phyloP scores from a whole-genome alignment of 2,888 invertebrate species.

The Hylaea fasciaria region DNA sequence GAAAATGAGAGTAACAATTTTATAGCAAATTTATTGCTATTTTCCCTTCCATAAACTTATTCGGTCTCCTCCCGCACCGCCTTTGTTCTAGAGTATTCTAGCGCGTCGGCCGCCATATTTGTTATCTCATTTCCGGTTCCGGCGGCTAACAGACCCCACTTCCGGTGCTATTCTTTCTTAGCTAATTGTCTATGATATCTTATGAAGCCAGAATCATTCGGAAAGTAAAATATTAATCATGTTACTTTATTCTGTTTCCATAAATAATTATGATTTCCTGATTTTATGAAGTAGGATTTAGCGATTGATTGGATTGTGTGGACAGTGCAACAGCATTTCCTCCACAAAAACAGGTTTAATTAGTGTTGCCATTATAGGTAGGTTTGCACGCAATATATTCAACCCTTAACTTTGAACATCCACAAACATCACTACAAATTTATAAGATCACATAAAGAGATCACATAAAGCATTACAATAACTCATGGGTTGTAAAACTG shows the following conservation, averaged over 20 bases:
- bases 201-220: not conserved
- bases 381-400: too few species aligned
- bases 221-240: not conserved
- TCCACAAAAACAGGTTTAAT: too few species aligned
- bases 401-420: too few species aligned
- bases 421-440: too few species aligned
- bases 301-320: too few species aligned
- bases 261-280: not conserved
- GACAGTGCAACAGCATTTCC: too few species aligned
- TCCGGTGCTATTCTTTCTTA: conserved; percentile 51
- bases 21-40: not conserved
- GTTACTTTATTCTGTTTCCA: not conserved
- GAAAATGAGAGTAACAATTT: not conserved
- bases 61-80: not conserved
- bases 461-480: too few species aligned
- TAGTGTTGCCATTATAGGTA: too few species aligned
- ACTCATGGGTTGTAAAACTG: too few species aligned
- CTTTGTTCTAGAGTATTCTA: conserved; percentile 36
- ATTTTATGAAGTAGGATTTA: not conserved
- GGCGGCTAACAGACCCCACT: conserved; percentile 43
- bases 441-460: too few species aligned
- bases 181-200: conserved; percentile 36
- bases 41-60: conserved; percentile 6
- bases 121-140: conserved; percentile 56
- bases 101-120: conserved; percentile 46